A percentile compares a stretch with the other conserved stretches of the same genome.
Conservation (phyloP, 2,797 vertebrate species). For the Gouania willdenowi region DNA sequence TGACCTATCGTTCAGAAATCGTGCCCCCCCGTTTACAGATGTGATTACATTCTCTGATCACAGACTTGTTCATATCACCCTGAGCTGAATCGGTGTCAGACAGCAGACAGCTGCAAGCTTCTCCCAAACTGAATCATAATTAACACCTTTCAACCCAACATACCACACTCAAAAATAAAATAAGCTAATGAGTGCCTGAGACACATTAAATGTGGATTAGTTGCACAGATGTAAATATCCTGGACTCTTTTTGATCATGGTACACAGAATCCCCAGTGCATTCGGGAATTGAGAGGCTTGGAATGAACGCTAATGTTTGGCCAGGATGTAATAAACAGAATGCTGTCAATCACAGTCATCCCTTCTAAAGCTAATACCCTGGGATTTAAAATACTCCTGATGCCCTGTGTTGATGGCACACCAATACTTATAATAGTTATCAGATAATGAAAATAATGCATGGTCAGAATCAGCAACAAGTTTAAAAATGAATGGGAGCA, state of each 20-base stretch:
- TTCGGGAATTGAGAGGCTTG: constrained; percentile 21
- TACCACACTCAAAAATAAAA: constrained; percentile 62
- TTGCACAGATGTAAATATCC: constrained; percentile 59
- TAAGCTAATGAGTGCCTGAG: constrained; percentile 39
- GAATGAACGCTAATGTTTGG: constrained; percentile 31
- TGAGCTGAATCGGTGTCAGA: constrained; percentile 5
- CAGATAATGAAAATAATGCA: constrained; percentile 7
- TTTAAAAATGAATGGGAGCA: no score
- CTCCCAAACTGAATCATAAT: constrained; percentile 65
- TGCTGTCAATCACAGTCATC: constrained; percentile 39
- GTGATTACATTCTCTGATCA: not conserved
- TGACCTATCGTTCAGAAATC: no score
- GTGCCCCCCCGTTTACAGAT: not conserved
- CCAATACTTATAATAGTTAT: constrained; percentile 8
- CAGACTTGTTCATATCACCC: not conserved
- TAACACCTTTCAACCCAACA: constrained; percentile 64
- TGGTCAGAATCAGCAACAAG: no score
- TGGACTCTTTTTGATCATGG: constrained; percentile 49
- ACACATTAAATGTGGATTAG: constrained; percentile 65
- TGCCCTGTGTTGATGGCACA: constrained; percentile 11
- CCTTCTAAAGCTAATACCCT: constrained; percentile 12
- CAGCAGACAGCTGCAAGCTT: constrained; percentile 58
- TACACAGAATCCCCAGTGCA: constrained; percentile 31
- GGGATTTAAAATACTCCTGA: constrained; percentile 23
- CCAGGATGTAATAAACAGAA: constrained; percentile 7